Evolutionary conservation across 2,888 invertebrate species (phyloP).

Genomic region (Chorisops tibialis): DNA sequence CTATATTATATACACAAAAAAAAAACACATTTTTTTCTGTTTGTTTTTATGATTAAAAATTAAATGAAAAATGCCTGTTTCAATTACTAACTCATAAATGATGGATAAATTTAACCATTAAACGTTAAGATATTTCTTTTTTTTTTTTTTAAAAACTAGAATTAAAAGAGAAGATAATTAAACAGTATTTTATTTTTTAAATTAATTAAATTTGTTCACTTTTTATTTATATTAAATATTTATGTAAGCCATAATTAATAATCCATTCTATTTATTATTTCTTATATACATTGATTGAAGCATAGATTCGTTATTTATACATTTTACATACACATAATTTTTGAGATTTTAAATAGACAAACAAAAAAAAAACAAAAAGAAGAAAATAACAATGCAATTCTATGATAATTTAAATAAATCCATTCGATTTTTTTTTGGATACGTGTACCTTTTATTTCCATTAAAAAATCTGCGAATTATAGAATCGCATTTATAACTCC

Average conservation of each 20-base stretch:
- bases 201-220: slow-evolving; percentile 19
- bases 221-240: slow-evolving; percentile 25
- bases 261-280: slow-evolving; percentile 8
- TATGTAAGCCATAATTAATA: slow-evolving; percentile 18
- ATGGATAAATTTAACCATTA: neutral
- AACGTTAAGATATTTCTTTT: slow-evolving; percentile 15
- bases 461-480: neutral
- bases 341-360: neutral
- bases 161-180: slow-evolving; percentile 1
- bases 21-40: slow-evolving; percentile 4
- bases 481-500: neutral
- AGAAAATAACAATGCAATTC: slow-evolving; percentile 1
- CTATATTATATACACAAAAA: slow-evolving; percentile 8
- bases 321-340: neutral
- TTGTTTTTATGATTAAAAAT: slow-evolving; percentile 10
- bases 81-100: too few species aligned
- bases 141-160: slow-evolving; percentile 5
- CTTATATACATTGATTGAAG: neutral
- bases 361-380: too few species aligned
- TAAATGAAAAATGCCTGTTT: slow-evolving; percentile 3
- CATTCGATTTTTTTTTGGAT: neutral
- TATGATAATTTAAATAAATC: neutral
- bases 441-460: too few species aligned
- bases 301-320: slow-evolving; percentile 7
- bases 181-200: slow-evolving; percentile 25